Percentiles rank a stretch among this genome's conserved stretches.
Conservation (phyloP, 2,888 invertebrate genomes). For the Willowsia nigromaculata region DNA sequence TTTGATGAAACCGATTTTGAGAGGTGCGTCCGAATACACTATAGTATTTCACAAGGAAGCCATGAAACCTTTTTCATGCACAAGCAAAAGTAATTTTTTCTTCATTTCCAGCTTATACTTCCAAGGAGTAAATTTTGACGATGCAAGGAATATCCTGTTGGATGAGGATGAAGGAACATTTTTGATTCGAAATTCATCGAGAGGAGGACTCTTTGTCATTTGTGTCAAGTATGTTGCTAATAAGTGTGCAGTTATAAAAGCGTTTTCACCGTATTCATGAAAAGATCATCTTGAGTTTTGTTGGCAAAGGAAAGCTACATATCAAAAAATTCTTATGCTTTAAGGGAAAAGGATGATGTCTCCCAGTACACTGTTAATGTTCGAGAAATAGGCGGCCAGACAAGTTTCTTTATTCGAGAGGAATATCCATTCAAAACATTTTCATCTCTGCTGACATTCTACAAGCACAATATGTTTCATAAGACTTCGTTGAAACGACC, state of each 20-base stretch:
- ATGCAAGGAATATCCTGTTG: conserved; percentile 61
- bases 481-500: conserved; percentile 75
- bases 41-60: too few relatives aligned
- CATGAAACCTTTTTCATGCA: background rate
- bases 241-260: too few relatives aligned
- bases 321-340: too few relatives aligned
- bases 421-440: conserved; percentile 75
- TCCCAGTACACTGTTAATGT: conserved; percentile 68
- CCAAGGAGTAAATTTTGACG: conserved; percentile 68
- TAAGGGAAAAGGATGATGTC: conserved; percentile 74
- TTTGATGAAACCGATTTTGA: conserved; percentile 75
- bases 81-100: background rate
- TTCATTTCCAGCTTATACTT: conserved; percentile 67
- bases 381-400: conserved; percentile 38
- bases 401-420: conserved; percentile 72
- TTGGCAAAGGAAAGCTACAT: too few relatives aligned
- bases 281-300: too few relatives aligned
- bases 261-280: too few relatives aligned
- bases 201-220: conserved; percentile 74
- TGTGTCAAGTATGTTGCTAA: conserved; percentile 77
- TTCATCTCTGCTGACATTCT: conserved; percentile 76
- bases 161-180: conserved; percentile 74
- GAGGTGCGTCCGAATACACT: conserved; percentile 58
- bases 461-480: conserved; percentile 76
- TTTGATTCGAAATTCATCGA: conserved; percentile 73